A percentile compares a stretch with the other conserved stretches of the same genome.
These are phyloP conservation scores for Poecilia gillii DNA, from an alignment of 2,797 vertebrate species.

Conservation along the genomic window DNA sequence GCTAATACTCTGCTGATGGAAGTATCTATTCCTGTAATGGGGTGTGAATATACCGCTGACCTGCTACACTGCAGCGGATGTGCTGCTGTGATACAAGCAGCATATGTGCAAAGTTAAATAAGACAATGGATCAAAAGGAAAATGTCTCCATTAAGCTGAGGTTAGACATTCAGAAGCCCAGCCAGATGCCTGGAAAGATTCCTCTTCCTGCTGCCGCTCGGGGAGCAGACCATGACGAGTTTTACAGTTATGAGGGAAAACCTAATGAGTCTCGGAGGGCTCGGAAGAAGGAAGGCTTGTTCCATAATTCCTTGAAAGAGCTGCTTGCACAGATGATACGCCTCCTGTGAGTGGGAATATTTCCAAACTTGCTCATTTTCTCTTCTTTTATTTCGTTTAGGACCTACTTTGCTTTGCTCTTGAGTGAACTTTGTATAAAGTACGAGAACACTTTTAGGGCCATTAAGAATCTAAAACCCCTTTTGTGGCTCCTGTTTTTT, in stretches of 20 bases:
- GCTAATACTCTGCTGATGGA: slow-evolving; percentile 27
- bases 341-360: slow-evolving; percentile 30
- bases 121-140: slow-evolving; percentile 35
- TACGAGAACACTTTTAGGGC: slow-evolving; percentile 26
- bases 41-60: slow-evolving; percentile 32
- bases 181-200: slow-evolving; percentile 44
- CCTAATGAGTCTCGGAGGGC: slow-evolving; percentile 66
- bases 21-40: slow-evolving; percentile 19
- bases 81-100: slow-evolving; percentile 11
- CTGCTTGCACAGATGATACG: slow-evolving; percentile 44
- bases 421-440: slow-evolving; percentile 17
- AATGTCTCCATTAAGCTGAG: slow-evolving; percentile 43
- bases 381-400: slow-evolving; percentile 24
- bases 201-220: slow-evolving; percentile 29
- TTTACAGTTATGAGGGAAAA: slow-evolving; percentile 56
- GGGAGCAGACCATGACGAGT: slow-evolving; percentile 49
- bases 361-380: slow-evolving; percentile 23
- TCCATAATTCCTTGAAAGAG: slow-evolving; percentile 38
- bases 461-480: slow-evolving; percentile 13
- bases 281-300: slow-evolving; percentile 36
- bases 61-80: slow-evolving; percentile 13
- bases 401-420: slow-evolving; percentile 20
- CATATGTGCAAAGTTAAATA: slow-evolving; percentile 31
- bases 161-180: slow-evolving; percentile 39
- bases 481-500: background rate